These are phyloP conservation scores for Cylas formicarius DNA, from an alignment of 1,140 invertebrate species.

Conservation along the genomic window DNA sequence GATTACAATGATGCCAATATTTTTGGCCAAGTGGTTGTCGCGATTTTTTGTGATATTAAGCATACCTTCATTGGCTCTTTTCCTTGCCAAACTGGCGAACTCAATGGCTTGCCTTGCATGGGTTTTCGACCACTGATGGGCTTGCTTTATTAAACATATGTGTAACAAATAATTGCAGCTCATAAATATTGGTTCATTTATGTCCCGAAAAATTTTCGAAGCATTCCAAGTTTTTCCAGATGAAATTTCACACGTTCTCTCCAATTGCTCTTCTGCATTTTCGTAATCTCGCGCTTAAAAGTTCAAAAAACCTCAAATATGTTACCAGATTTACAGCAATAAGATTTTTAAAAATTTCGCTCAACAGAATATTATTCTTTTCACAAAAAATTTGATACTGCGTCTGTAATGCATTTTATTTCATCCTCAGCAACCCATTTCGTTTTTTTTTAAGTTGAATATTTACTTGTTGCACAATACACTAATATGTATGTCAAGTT, in stretches of 20 bases:
- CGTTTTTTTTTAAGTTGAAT: too few relatives aligned
- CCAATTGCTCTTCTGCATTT: conserved; percentile 34
- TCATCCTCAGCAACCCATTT: too few relatives aligned
- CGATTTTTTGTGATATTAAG: background rate
- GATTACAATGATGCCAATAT: too few relatives aligned
- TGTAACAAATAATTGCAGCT: conserved; percentile 46
- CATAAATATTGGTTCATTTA: conserved; percentile 36
- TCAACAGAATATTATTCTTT: too few relatives aligned
- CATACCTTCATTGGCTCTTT: conserved; percentile 46
- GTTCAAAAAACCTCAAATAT: background rate
- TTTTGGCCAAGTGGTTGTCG: too few relatives aligned
- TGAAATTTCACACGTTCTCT: conserved; percentile 31
- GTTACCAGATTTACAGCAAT: background rate
- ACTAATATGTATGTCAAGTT: too few relatives aligned
- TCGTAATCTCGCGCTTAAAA: conserved; percentile 33
- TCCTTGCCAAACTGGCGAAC: conserved; percentile 44
- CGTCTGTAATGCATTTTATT: too few relatives aligned
- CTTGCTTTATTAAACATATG: conserved; percentile 43
- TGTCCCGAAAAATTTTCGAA: conserved; percentile 20
- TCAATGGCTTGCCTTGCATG: conserved; percentile 43
- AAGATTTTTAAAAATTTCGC: too few relatives aligned
- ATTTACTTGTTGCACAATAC: too few relatives aligned
- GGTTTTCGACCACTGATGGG: conserved; percentile 24
- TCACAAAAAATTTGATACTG: too few relatives aligned
- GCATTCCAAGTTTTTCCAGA: conserved; percentile 39